phyloP scores from a whole-genome alignment of 2,797 vertebrate species.

The Chelonia mydas region DNA sequence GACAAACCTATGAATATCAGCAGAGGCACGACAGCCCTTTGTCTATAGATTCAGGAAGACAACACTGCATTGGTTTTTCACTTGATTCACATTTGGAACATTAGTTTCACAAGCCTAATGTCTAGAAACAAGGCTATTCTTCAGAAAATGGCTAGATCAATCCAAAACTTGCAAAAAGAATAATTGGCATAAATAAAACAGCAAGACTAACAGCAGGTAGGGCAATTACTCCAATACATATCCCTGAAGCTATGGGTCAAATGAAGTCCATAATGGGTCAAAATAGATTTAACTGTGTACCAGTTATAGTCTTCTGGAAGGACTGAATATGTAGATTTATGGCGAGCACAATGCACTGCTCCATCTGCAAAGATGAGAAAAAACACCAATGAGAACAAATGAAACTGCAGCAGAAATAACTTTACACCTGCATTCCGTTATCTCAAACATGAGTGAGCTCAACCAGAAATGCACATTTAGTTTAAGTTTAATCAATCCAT shows the following conservation, averaged over 20 bases:
- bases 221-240: neutral
- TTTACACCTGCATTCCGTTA: neutral
- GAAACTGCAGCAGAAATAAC: neutral
- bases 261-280: neutral
- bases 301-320: constrained; percentile 86
- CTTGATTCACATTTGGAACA: neutral
- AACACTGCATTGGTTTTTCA: neutral
- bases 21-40: neutral
- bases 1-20: neutral
- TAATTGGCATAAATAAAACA: neutral
- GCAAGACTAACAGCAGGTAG: neutral
- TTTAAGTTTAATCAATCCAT: neutral
- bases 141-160: neutral
- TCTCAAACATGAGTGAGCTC: neutral
- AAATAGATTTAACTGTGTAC: constrained; percentile 68
- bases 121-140: neutral
- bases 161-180: neutral
- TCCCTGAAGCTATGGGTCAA: neutral
- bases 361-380: constrained; percentile 67
- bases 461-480: neutral
- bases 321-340: constrained; percentile 79
- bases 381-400: neutral
- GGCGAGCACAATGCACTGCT: constrained; percentile 40
- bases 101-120: neutral
- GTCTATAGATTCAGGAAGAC: neutral